Base-by-base conservation (phyloP, 2,888 invertebrate species). In the Cordilura impudica region DNA sequence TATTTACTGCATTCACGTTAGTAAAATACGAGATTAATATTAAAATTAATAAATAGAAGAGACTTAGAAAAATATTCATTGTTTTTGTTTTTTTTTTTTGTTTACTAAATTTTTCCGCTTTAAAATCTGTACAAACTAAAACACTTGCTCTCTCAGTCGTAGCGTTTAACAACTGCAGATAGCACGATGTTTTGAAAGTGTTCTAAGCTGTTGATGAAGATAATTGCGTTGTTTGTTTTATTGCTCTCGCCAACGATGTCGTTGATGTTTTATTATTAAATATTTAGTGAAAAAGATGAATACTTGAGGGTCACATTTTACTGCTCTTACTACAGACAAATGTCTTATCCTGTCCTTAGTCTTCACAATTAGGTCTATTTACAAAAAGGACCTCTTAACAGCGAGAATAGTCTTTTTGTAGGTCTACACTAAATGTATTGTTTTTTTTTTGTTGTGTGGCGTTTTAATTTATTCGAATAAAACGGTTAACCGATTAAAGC, bases 41-140 rank as follows among this genome's bases (percentile, higher is more conserved):
- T 10, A 63, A 49, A 39, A 54, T 26, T 16, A 49, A 26, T 14
- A 45, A 7, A 51, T 54, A 29, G 2, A 39, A 12, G 2, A 49
- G 1, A 39, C 49, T 75, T 49, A 7, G 7, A 63, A 7, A 21
- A 16, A 75, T 63, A 35, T 63, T 4, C 53, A 75, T 75, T 61
- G 14, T 74, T 1, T 45, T 14, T 8, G 29, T 8, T 47, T 21
- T 5, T 31, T 47, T 19, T 12, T 35, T 56, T 63, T 35, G 14
- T 14, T 14, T 29, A 31, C 14, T 61, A 47, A 45, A 26, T 19
- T 67, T 45, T 66, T 66, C 53, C 65, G 51, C 10, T n/a, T 29
- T 16, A 23, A 21, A 63, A 10, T 35, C 39, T 54, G 35, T 51
- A 16, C 0, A n/a, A 29, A 12, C 35, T 4, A 39, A 39, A 39